Evolutionary conservation across 2,797 vertebrate species (phyloP).

Genomic region (Malurus leucopterus): DNA sequence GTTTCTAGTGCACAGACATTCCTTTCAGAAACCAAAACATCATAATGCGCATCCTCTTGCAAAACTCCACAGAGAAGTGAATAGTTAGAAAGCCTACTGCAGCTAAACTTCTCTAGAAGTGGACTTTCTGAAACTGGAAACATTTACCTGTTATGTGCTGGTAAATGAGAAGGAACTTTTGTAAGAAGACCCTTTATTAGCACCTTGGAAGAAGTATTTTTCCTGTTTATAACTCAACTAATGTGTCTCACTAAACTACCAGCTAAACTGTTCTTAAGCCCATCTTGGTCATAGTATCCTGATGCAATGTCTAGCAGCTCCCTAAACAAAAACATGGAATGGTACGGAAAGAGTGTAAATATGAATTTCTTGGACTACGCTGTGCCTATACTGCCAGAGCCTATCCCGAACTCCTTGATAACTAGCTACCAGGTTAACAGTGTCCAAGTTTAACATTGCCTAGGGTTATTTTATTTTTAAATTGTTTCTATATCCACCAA

Average conservation of each 20-base stretch:
- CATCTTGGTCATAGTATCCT: background rate
- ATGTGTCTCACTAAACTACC: background rate
- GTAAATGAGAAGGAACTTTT: background rate
- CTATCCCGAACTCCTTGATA: background rate
- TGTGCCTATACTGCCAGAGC: background rate
- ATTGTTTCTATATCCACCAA: slow-evolving; percentile 23
- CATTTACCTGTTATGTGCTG: background rate
- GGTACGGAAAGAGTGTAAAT: background rate
- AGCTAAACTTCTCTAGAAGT: background rate
- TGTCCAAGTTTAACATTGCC: background rate
- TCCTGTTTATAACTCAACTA: background rate
- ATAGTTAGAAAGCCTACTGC: background rate
- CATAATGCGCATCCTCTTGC: background rate
- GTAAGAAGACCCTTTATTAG: background rate
- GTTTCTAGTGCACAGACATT: background rate
- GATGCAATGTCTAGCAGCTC: background rate
- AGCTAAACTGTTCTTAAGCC: background rate
- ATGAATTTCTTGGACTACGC: background rate
- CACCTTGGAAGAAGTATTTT: background rate
- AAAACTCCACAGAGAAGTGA: background rate
- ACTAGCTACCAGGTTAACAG: background rate
- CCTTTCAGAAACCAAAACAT: background rate
- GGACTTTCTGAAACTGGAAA: background rate
- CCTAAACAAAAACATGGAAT: background rate
- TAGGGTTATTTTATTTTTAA: slow-evolving; percentile 44